Base-by-base conservation (phyloP, 2,888 invertebrate species). In the Pristionchus entomophagus region DNA sequence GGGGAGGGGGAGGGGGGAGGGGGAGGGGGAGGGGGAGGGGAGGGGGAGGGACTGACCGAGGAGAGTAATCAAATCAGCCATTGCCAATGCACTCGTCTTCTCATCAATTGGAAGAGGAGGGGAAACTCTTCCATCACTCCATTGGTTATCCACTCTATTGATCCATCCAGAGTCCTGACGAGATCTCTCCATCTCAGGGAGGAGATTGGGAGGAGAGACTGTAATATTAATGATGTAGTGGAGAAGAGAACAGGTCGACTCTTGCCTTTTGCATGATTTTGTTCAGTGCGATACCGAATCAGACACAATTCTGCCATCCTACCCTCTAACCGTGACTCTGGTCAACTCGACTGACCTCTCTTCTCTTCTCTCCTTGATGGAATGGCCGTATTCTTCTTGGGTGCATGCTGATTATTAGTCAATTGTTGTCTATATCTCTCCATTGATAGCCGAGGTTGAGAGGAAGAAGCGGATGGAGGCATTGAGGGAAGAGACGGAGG, bases 391-490 rank as follows among this genome's bases (percentile, higher is more conserved):
- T 82, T 82, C 82, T 82, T 82, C 38, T 49, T 56, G 10, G 82
- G 82, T 41, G 82, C 59, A 14, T 59, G 38, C 26, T 82, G 82
- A 59, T 41, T 59, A 59, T 41, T 59, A 59, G 17, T 41, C 26
- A 59, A 41, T 49, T 82, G 82, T n/a, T 82, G 82, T 38, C 59
- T 35, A 82, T 82, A 59, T 59, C 49, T 82, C n/a, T 56, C 59
- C 8, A 41, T 6, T 2, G 82, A 56, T 14, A 82, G 29, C 17
- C 41, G 80, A 51, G 65, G 32, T 35, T 65, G 65, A 35, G 65
- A 32, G 17, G 56, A 41, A 53, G 56, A 81, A 17, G 56, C 29
- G 53, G 81, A 81, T 26, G 41, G 81, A 29, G 81, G 8, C 19
- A 81, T 32, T 6, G 81, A 53, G 12, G 82, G 45, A 26, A 56